phyloP scores from a whole-genome alignment of 1,140 invertebrate genomes.

The Trigoniulus corallinus region DNA sequence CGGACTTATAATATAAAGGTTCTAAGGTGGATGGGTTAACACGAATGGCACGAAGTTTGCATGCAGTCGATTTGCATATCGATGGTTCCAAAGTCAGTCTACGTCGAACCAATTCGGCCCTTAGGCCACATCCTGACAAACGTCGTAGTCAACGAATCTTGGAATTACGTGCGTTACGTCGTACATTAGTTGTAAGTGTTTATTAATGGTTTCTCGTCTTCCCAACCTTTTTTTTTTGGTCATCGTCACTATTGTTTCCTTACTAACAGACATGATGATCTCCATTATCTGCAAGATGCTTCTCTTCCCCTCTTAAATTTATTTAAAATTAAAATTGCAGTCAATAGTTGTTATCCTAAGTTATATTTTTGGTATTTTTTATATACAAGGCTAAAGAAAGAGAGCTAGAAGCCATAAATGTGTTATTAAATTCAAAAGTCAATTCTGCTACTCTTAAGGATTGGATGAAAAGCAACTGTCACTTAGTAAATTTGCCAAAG shows the following conservation, averaged over 20 bases:
- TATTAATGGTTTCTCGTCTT: not conserved
- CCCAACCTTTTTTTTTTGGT: not conserved
- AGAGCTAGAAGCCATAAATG: not conserved
- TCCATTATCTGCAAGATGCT: not conserved
- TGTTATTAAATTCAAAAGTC: not conserved
- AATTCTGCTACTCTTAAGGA: not conserved
- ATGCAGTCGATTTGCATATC: not conserved
- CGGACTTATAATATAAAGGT: too few relatives aligned
- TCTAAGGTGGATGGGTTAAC: constrained; percentile 1
- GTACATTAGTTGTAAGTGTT: not conserved
- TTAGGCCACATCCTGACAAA: not conserved
- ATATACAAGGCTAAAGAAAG: not conserved
- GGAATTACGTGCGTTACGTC: not conserved
- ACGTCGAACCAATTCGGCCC: not conserved
- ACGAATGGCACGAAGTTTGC: not conserved
- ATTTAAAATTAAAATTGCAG: too few relatives aligned
- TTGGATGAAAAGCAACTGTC: not conserved
- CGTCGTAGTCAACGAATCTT: constrained; percentile 1
- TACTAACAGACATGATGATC: not conserved
- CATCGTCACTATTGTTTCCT: not conserved
- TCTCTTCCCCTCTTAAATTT: not conserved
- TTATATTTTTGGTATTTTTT: not conserved
- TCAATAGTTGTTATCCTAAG: not conserved
- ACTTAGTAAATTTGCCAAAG: too few relatives aligned
- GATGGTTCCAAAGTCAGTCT: not conserved